Evolutionary conservation across 2,888 invertebrate genomes (phyloP).

Genomic region (Sphinx pinastri): DNA sequence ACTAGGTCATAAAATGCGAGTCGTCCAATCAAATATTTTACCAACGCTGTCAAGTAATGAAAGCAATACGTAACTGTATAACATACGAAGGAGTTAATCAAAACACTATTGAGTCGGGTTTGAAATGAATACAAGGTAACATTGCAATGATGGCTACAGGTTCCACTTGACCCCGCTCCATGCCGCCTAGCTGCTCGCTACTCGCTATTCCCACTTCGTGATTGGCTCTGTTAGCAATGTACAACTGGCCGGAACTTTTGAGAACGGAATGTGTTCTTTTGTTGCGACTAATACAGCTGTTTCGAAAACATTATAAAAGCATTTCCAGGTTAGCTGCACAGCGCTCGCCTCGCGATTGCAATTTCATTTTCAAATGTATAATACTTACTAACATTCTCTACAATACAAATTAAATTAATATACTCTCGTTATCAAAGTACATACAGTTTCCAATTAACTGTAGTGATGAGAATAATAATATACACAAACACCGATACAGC

Average conservation of each 20-base stretch:
- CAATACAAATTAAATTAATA: neutral
- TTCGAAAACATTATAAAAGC: slow-evolving; percentile 28
- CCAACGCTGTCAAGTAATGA: neutral
- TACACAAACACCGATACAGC: slow-evolving; percentile 33
- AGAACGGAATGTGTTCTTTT: slow-evolving; percentile 40
- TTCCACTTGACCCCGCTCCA: slow-evolving; percentile 46
- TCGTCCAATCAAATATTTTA: neutral
- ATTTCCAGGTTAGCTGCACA: neutral
- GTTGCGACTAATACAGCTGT: slow-evolving; percentile 46
- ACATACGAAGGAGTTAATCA: slow-evolving; percentile 35
- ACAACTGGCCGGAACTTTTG: slow-evolving; percentile 37
- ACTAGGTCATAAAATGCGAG: too few relatives aligned
- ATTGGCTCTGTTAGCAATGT: slow-evolving; percentile 49
- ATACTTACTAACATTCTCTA: neutral
- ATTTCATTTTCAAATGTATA: neutral
- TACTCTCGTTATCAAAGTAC: neutral
- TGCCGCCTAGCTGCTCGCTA: slow-evolving; percentile 32
- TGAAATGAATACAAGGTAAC: slow-evolving; percentile 48
- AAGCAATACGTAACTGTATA: slow-evolving; percentile 11
- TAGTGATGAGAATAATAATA: neutral
- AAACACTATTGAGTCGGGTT: slow-evolving; percentile 44
- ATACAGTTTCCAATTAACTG: neutral
- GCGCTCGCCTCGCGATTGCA: neutral
- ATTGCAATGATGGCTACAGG: slow-evolving; percentile 44
- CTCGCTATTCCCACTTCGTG: slow-evolving; percentile 37